Percentiles rank a stretch among this genome's conserved stretches.
Conservation (phyloP, 2,797 vertebrate genomes). For the Otolemur crassicaudatus region DNA sequence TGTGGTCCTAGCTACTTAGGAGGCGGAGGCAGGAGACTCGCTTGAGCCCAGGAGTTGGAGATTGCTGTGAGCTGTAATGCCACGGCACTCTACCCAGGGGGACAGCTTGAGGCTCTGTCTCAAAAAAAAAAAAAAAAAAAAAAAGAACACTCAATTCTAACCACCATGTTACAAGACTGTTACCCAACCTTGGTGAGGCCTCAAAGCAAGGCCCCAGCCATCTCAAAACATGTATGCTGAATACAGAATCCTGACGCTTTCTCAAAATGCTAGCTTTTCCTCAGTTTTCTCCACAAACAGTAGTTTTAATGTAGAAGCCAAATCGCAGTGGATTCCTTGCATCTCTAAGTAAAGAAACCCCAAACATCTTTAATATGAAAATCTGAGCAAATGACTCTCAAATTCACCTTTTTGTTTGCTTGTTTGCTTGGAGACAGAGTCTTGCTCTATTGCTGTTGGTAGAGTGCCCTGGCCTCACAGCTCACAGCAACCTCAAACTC, state of each 20-base stretch:
- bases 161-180: constrained; percentile 2
- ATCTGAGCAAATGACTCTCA: constrained; percentile 35
- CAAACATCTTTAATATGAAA: constrained; percentile 51
- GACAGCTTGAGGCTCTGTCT: no score
- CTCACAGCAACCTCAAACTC: no score
- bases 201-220: neutral
- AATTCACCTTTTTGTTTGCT: neutral
- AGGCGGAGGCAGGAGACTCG: no score
- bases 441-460: no score
- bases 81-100: no score
- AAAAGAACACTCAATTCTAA: neutral
- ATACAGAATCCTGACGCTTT: neutral
- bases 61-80: no score
- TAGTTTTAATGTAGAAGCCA: neutral
- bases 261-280: constrained; percentile 39
- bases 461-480: no score
- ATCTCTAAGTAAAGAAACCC: constrained; percentile 42
- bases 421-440: no score
- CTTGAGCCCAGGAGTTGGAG: no score
- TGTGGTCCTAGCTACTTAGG: no score
- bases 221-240: neutral
- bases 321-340: neutral
- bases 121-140: no score
- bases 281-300: neutral
- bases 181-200: neutral